Percentiles rank a stretch among this genome's conserved stretches.
Conservation (phyloP, 1,140 invertebrate species). For the Microplitis demolitor region DNA sequence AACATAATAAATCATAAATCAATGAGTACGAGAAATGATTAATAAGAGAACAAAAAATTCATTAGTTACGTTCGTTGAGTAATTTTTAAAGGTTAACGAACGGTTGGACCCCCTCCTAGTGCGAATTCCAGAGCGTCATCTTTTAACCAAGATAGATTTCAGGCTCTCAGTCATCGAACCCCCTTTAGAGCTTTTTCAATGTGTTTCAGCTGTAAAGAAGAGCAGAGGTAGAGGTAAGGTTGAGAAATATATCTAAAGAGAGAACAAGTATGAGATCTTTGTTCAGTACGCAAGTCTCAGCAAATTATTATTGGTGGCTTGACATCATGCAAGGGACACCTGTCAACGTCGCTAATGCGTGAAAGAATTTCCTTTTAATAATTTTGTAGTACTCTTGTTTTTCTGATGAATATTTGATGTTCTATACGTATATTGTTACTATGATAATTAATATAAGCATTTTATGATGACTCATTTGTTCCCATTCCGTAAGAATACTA, state of each 20-base stretch:
- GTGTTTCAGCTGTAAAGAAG: background rate
- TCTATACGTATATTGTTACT: too few relatives aligned
- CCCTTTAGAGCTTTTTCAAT: background rate
- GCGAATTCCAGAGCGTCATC: conserved; percentile 1
- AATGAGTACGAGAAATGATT: background rate
- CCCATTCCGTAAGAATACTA: background rate
- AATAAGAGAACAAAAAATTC: background rate
- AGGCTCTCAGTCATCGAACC: background rate
- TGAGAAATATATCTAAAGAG: too few relatives aligned
- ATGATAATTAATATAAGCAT: background rate
- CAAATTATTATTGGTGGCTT: background rate
- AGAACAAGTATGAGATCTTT: background rate
- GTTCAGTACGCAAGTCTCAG: background rate
- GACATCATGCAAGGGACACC: background rate
- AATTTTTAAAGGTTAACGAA: background rate
- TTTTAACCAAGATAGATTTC: background rate
- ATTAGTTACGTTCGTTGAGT: background rate
- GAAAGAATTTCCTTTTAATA: background rate
- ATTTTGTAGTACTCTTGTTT: background rate
- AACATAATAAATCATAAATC: background rate
- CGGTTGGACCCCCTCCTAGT: background rate
- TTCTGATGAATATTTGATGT: too few relatives aligned
- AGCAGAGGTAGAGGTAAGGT: too few relatives aligned
- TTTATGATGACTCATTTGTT: background rate
- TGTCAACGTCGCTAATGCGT: background rate